Conservation (phyloP, 2,113 vertebrate species). For the Macrotis lagotis region DNA sequence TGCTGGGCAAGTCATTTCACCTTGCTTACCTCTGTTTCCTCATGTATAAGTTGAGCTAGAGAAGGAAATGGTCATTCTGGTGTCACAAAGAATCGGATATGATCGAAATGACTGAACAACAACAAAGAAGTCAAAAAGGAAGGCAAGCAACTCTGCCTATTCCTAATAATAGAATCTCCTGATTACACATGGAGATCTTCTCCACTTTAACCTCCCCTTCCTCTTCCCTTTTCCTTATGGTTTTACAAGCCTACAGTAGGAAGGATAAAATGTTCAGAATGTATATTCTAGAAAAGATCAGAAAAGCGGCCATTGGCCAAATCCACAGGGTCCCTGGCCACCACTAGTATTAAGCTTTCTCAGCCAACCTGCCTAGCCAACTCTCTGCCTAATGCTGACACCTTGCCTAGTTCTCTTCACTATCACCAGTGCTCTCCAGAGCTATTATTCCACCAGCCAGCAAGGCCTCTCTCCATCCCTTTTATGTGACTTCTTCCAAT, state of each 20-base stretch:
- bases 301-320: neutral
- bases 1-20: neutral
- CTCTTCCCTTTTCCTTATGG: neutral
- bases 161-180: neutral
- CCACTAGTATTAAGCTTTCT: neutral
- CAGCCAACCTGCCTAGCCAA: neutral
- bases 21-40: neutral
- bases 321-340: neutral
- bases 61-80: neutral
- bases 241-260: rapidly evolving
- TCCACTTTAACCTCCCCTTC: neutral
- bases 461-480: too few relatives aligned
- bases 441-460: neutral
- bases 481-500: neutral
- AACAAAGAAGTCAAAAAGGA: neutral
- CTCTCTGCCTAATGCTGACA: neutral
- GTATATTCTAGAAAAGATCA: neutral
- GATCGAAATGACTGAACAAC: neutral
- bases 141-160: neutral
- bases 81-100: neutral
- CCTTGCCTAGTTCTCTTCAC: neutral
- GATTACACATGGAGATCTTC: neutral
- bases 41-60: neutral
- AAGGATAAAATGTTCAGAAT: neutral
- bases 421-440: neutral